These are phyloP conservation scores for Nymphalis c-album DNA, from an alignment of 2,888 invertebrate species.

Conservation along the genomic window DNA sequence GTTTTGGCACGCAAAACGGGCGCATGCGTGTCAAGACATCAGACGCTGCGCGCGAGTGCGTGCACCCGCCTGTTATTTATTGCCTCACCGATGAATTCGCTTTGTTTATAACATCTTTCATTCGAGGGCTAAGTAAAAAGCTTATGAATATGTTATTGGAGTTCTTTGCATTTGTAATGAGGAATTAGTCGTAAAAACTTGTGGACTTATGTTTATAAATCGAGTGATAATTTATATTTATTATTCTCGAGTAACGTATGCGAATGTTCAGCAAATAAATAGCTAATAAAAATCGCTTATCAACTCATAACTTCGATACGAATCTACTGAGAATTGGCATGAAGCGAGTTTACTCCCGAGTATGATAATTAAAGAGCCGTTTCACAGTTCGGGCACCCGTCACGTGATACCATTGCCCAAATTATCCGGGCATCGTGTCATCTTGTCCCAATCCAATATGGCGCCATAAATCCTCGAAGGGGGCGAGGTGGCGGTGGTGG, in stretches of 20 bases:
- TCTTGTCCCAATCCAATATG: slow-evolving; percentile 83
- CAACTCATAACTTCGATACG: slow-evolving; percentile 25
- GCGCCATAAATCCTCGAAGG: slow-evolving; percentile 78
- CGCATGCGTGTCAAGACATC: slow-evolving; percentile 69
- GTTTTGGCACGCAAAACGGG: slow-evolving; percentile 67
- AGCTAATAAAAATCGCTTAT: slow-evolving; percentile 20
- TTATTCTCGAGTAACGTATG: slow-evolving; percentile 23
- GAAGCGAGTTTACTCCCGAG: slow-evolving; percentile 48
- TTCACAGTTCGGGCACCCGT: slow-evolving; percentile 69
- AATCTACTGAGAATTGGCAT: slow-evolving; percentile 17
- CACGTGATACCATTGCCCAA: slow-evolving; percentile 81
- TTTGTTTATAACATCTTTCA: slow-evolving; percentile 63
- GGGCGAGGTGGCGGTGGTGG: slow-evolving; percentile 64
- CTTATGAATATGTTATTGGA: slow-evolving; percentile 65
- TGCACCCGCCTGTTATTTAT: slow-evolving; percentile 75
- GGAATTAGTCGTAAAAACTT: slow-evolving; percentile 44
- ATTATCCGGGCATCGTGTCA: slow-evolving; percentile 81
- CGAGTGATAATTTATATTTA: slow-evolving; percentile 42
- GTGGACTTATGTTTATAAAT: slow-evolving; percentile 43
- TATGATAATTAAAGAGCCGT: slow-evolving; percentile 81
- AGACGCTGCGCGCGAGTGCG: slow-evolving; percentile 74
- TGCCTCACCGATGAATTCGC: slow-evolving; percentile 65
- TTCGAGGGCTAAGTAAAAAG: slow-evolving; percentile 65
- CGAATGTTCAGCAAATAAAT: slow-evolving; percentile 17
- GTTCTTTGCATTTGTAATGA: slow-evolving; percentile 55